Evolutionary conservation across 1,140 invertebrate genomes (phyloP).

Genomic region (Pantala flavescens): DNA sequence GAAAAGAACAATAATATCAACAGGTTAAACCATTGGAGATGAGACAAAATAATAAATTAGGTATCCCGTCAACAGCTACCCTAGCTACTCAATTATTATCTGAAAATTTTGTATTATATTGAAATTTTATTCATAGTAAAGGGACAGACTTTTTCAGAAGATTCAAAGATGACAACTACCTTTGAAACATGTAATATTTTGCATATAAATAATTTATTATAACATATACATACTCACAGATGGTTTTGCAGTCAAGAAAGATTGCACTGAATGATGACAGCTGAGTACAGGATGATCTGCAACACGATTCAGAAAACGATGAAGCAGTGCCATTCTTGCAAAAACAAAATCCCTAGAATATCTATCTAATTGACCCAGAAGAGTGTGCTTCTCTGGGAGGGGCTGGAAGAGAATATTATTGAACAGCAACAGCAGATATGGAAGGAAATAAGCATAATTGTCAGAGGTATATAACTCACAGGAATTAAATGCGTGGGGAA

Average conservation of each 20-base stretch:
- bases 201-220: no score
- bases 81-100: no score
- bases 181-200: no score
- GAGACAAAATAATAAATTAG: no score
- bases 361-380: constrained; percentile 57
- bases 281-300: constrained; percentile 61
- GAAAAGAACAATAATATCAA: no score
- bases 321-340: constrained; percentile 55
- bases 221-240: constrained; percentile 37
- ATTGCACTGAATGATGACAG: constrained; percentile 52
- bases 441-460: neutral
- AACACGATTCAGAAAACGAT: constrained; percentile 54
- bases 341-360: constrained; percentile 66
- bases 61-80: no score
- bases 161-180: no score
- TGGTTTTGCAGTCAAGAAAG: constrained; percentile 58
- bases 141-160: no score
- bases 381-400: constrained; percentile 59
- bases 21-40: no score
- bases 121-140: no score
- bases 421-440: constrained; percentile 10
- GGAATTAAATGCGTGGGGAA: constrained; percentile 60
- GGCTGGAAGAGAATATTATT: constrained; percentile 42
- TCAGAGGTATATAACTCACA: constrained; percentile 34
- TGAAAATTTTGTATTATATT: no score